phyloP scores from a whole-genome alignment of 92 coral and sea anemone genomes.

The Epizoanthus fatuus region DNA sequence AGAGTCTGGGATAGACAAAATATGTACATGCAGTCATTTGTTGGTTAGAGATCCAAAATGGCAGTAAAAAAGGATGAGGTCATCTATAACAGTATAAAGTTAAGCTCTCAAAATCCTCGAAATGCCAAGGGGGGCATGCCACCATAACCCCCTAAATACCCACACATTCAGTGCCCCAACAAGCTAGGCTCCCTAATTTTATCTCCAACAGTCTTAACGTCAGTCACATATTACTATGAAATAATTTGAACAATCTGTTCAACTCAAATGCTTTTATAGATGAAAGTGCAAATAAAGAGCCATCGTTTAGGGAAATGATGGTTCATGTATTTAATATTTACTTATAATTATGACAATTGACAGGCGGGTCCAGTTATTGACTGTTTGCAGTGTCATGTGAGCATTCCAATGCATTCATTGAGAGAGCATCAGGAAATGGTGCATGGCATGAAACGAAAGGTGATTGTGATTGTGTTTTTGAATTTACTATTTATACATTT shows the following conservation, averaged over 20 bases:
- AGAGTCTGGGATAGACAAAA: too few relatives aligned
- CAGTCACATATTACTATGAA: background rate
- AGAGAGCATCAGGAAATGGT: background rate
- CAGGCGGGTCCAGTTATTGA: constrained; percentile 4
- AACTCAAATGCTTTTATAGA: background rate
- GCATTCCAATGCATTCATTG: constrained; percentile 1
- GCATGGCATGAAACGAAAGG: background rate
- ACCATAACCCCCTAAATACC: too few relatives aligned
- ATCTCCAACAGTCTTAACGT: too few relatives aligned
- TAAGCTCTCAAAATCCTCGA: background rate
- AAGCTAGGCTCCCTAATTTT: too few relatives aligned
- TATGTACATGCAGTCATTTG: too few relatives aligned
- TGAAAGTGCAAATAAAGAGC: background rate
- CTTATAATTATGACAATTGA: background rate
- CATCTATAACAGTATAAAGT: background rate
- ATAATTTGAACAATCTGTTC: background rate
- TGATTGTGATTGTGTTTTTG: too few relatives aligned
- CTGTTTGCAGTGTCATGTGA: background rate
- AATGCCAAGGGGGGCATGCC: too few relatives aligned
- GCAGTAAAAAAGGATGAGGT: background rate
- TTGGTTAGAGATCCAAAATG: too few relatives aligned
- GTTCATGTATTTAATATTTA: too few relatives aligned
- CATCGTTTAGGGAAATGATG: too few relatives aligned
- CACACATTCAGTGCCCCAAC: too few relatives aligned
- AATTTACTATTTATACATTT: too few relatives aligned